Evolutionary conservation across 2,113 vertebrate species (phyloP).

Genomic region (Brachyistius frenatus): DNA sequence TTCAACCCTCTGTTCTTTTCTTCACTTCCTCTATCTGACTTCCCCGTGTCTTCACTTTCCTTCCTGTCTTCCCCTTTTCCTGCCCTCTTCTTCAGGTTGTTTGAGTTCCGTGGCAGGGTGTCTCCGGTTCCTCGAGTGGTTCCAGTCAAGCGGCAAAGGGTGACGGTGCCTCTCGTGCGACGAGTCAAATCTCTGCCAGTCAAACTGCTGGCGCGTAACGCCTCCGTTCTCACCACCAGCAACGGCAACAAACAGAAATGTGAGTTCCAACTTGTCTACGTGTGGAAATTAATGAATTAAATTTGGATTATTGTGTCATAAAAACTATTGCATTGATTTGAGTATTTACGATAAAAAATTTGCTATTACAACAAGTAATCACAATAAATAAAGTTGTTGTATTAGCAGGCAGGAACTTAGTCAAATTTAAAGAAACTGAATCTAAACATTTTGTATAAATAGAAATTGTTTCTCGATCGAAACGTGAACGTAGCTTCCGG

Average conservation of each 20-base stretch:
- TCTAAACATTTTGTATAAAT: neutral
- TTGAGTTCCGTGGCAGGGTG: slow-evolving; percentile 90
- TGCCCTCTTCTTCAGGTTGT: slow-evolving; percentile 83
- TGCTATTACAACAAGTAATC: too few species aligned
- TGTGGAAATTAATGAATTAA: neutral
- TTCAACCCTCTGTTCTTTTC: neutral
- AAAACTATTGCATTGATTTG: too few species aligned
- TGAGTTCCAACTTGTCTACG: slow-evolving; percentile 73
- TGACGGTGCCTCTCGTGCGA: slow-evolving; percentile 91
- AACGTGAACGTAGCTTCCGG: too few species aligned
- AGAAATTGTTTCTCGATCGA: neutral
- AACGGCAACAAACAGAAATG: slow-evolving; percentile 87
- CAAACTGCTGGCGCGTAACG: slow-evolving; percentile 87
- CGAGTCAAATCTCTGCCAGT: slow-evolving; percentile 91
- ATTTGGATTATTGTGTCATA: neutral
- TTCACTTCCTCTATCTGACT: neutral
- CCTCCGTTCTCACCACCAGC: slow-evolving; percentile 84
- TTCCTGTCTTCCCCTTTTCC: neutral
- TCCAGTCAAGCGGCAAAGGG: slow-evolving; percentile 89
- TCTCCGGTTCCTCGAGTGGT: slow-evolving; percentile 89
- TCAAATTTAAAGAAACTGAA: neutral
- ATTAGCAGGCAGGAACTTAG: too few species aligned
- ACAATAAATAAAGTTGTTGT: too few species aligned
- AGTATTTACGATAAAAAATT: too few species aligned
- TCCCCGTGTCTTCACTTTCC: too few species aligned